phyloP scores from a whole-genome alignment of 1,140 invertebrate genomes.

The Drosophila baimaii region DNA sequence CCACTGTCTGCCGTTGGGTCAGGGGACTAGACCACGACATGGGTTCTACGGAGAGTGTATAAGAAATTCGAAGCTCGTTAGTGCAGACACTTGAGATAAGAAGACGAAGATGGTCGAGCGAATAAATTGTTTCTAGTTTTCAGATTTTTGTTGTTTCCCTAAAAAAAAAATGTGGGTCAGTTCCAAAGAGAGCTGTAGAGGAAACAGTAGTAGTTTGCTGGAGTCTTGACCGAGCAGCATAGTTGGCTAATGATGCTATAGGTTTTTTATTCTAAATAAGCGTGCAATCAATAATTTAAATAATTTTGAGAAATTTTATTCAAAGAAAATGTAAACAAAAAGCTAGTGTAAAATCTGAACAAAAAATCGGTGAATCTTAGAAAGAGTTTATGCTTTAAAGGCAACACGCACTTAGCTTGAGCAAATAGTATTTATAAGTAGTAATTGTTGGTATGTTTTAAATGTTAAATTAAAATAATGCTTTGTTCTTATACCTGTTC shows the following conservation, averaged over 20 bases:
- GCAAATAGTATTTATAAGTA: too few relatives aligned
- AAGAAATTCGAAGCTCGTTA: slow-evolving; percentile 79
- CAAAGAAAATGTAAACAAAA: neutral
- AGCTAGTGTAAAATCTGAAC: neutral
- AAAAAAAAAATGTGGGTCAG: slow-evolving; percentile 44
- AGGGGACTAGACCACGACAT: slow-evolving; percentile 13
- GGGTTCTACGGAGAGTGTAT: slow-evolving; percentile 26
- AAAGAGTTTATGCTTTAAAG: neutral
- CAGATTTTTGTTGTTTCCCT: slow-evolving; percentile 35
- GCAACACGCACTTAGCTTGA: too few relatives aligned
- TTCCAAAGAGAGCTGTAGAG: slow-evolving; percentile 6
- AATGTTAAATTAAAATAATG: too few relatives aligned
- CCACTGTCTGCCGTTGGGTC: slow-evolving; percentile 21
- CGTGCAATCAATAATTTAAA: neutral
- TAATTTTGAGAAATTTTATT: neutral
- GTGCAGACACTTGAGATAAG: slow-evolving; percentile 76
- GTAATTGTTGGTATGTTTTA: too few relatives aligned
- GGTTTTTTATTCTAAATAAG: slow-evolving; percentile 1
- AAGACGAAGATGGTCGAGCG: slow-evolving; percentile 53
- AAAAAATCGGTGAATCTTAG: neutral
- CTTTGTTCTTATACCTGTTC: too few relatives aligned
- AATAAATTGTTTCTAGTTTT: slow-evolving; percentile 54
- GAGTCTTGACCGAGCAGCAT: neutral
- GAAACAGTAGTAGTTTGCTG: slow-evolving; percentile 8
- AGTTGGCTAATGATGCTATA: neutral